phyloP scores from a whole-genome alignment of 1,140 invertebrate genomes.

The Saccostrea cuccullata region DNA sequence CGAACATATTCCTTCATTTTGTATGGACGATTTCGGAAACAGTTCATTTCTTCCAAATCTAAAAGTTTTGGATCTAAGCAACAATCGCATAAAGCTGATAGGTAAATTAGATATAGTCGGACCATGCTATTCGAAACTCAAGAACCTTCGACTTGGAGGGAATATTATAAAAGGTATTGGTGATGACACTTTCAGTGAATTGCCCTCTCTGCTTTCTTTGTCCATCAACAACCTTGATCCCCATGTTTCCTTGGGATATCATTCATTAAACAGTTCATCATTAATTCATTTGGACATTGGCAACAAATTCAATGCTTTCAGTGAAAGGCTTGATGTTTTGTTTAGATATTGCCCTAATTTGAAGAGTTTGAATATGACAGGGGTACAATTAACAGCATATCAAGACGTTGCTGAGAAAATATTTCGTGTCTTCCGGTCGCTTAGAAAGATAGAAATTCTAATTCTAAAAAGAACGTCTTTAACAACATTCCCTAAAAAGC shows the following conservation, averaged over 20 bases:
- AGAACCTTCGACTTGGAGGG: no score
- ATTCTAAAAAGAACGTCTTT: not conserved
- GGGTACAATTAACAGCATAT: not conserved
- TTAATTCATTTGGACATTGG: not conserved
- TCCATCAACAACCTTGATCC: not conserved
- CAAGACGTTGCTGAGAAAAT: not conserved
- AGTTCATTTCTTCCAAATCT: no score
- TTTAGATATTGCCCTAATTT: not conserved
- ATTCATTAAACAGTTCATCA: not conserved
- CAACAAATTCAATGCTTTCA: not conserved
- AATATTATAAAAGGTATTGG: no score
- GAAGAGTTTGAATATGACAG: not conserved
- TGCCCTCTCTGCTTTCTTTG: no score
- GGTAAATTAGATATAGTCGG: no score
- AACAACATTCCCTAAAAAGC: not conserved
- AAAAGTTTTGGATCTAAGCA: no score
- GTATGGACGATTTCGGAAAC: no score
- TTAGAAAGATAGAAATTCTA: not conserved
- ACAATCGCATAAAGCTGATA: no score
- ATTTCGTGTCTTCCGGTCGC: not conserved
- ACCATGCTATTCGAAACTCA: no score
- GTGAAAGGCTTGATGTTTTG: not conserved
- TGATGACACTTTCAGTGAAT: no score
- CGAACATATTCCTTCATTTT: no score
- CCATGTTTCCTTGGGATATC: not conserved